Base-by-base conservation (phyloP, 2,797 vertebrate genomes). In the Siniperca obscura region DNA sequence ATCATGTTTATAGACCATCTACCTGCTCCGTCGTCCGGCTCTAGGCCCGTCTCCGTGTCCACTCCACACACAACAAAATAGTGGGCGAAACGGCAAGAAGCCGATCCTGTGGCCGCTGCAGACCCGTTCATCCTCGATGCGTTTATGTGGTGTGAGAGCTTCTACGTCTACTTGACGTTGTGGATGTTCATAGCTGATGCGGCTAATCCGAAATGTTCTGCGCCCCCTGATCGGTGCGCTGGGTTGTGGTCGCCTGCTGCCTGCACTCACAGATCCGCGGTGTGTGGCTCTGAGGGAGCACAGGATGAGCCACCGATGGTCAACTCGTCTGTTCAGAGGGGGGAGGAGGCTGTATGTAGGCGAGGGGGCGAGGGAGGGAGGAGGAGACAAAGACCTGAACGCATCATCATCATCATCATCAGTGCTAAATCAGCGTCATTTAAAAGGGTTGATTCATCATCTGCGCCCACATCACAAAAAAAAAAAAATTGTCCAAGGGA, bases 11-110 rank as follows among this genome's bases (percentile, higher is more conserved):
- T 50, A 13, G 48, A 62, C 34, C 48, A 19, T 70, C 92, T 95
- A 98, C 98, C 98, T 89, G 98, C 96, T 92, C 97, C 94, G 87
- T 98, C 97, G 93, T 99, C 97, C 44, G 97, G 98, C 93, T 99
- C 98, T 92, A 99, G 96, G 91, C 98, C 98, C 91, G 97, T 98
- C 88, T 98, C 97, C 77, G 96, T 95, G 92, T 99, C 98, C 93
- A 98, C 96, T 79, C 98, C 98, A 88, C 97, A 98, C 87, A 97
- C 93, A 82, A 97, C 97, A 90, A 99, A 98, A 95, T 99, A 99
- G 94, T 98, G 98, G 85, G 98, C 98, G 95, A 99, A 98, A 83
- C 98, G 98, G 94, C 97, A 97, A 1, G 98, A 96, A 62, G 97
- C 96, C 88, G 97, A 91, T 88, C 96, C 96, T 7, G 96, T 89